Evolutionary conservation across 2,797 vertebrate species (phyloP), one percentile per base, ranked within the genome.

Genomic region (Cuniculus paca): DNA sequence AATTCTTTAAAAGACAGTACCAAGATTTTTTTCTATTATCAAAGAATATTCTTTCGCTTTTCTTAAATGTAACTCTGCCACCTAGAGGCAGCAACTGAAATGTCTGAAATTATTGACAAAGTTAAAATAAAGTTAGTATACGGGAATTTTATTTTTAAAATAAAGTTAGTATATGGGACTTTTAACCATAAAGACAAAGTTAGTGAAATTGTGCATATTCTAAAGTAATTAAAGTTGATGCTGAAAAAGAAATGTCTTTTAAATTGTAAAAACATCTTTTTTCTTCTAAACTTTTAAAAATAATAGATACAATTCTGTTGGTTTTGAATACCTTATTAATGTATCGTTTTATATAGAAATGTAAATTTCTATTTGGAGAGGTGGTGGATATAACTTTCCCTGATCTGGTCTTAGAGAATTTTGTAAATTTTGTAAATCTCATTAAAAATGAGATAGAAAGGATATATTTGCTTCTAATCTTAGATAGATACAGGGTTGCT

Each of bases 11-110:
- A 95, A 96, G 95, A 77, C 9, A 91, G 84, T 36, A 79, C 83
- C 45, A 78, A 85, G 89, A 19, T 92, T 94, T 72, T 97, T 84
- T 95, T 82, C 48, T 94, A 19, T 56, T 93, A 95, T 45, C 89
- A 72, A 94, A 95, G 54, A 95, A 20, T 85, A 54, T 48, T n/a
- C n/a, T 86, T 97, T 97, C 65, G 83, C 94, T 93, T 92, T 97
- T 97, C 83, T 94, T 95, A 97, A 91, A 96, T 97, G 87, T 96
- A 89, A 98, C 93, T 97, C 48, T 98, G 98, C 98, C 97, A 98
- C 89, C 97, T 98, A 98, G 97, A 97, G 98, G 96, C 94, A 87
- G 61, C 34, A 97, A 92, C 86, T 94, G 63, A 96, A 98, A 84
- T 95, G 48, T 80, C 50, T 90, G 85, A 86, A 80, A 65, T 90